These are phyloP conservation scores for Sprattus sprattus DNA, from an alignment of 2,113 vertebrate genomes.

Conservation along the genomic window DNA sequence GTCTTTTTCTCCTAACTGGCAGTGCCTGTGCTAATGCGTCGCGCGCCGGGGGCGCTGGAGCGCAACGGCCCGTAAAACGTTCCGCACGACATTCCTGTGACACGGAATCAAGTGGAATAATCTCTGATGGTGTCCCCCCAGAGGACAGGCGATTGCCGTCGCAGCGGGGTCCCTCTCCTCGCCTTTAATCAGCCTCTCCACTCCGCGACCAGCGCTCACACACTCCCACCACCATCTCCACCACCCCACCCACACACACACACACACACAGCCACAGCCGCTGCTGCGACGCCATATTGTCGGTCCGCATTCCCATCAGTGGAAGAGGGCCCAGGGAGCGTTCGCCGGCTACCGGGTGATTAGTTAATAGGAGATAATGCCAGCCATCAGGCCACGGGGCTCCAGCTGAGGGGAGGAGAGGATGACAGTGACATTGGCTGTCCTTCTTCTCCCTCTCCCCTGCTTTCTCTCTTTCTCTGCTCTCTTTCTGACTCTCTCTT, in stretches of 20 bases:
- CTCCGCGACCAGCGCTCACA: not conserved
- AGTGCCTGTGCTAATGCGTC: conserved; percentile 27
- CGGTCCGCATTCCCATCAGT: conserved; percentile 42
- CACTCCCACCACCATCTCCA: not conserved
- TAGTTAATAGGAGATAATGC: conserved; percentile 58
- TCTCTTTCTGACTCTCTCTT: not conserved
- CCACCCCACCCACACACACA: not conserved
- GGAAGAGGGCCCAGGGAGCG: conserved; percentile 30
- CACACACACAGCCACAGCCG: not conserved
- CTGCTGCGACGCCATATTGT: conserved; percentile 41
- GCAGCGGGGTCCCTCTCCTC: not conserved
- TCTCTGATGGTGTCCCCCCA: conserved; percentile 31
- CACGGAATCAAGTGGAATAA: conserved; percentile 47
- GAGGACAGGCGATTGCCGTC: conserved; percentile 32
- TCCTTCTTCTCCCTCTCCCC: not conserved
- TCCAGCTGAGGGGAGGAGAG: conserved; percentile 29
- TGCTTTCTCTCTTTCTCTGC: not conserved
- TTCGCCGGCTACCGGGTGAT: conserved; percentile 42
- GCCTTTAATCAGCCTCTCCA: conserved; percentile 32
- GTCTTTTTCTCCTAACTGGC: conserved; percentile 8
- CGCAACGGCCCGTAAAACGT: conserved; percentile 26
- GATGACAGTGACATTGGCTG: conserved; percentile 19
- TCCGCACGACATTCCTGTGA: conserved; percentile 41
- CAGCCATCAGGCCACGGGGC: conserved; percentile 42
- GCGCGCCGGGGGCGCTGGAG: conserved; percentile 25